Percentiles rank a stretch among this genome's conserved stretches.
Conservation (phyloP, 2,113 vertebrate genomes). For the Aleadryas rufinucha region DNA sequence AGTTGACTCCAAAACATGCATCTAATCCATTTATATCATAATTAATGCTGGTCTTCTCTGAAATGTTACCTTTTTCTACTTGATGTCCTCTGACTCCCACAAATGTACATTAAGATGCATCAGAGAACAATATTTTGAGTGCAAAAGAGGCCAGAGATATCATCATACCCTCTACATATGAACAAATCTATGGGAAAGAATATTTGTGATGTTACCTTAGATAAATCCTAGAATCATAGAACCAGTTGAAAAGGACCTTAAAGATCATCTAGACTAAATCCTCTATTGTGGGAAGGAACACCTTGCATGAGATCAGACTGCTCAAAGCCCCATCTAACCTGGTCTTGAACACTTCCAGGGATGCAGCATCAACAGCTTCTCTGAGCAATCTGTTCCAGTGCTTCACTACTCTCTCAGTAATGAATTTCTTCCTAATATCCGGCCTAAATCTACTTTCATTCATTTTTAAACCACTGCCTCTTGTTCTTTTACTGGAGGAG, state of each 20-base stretch:
- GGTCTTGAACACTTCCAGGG: neutral
- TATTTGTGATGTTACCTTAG: neutral
- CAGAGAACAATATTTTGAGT: neutral
- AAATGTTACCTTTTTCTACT: neutral
- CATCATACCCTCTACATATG: neutral
- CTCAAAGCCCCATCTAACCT: neutral
- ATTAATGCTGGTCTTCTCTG: neutral
- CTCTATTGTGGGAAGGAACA: accelerated
- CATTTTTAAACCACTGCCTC: neutral
- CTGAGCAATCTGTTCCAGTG: accelerated
- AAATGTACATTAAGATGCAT: neutral
- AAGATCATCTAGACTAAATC: neutral
- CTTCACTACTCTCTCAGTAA: neutral
- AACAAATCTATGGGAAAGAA: neutral
- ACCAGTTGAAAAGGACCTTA: neutral
- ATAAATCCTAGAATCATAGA: neutral
- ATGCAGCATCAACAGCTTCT: neutral
- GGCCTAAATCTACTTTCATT: neutral
- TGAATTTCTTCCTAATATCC: neutral
- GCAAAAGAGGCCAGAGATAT: neutral
- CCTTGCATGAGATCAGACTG: neutral
- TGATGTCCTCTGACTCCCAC: neutral
- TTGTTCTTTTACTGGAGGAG: neutral
- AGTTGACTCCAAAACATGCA: neutral
- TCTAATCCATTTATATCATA: neutral